Conservation (phyloP, 2,888 invertebrate species). For the Ecdyonurus torrentis region DNA sequence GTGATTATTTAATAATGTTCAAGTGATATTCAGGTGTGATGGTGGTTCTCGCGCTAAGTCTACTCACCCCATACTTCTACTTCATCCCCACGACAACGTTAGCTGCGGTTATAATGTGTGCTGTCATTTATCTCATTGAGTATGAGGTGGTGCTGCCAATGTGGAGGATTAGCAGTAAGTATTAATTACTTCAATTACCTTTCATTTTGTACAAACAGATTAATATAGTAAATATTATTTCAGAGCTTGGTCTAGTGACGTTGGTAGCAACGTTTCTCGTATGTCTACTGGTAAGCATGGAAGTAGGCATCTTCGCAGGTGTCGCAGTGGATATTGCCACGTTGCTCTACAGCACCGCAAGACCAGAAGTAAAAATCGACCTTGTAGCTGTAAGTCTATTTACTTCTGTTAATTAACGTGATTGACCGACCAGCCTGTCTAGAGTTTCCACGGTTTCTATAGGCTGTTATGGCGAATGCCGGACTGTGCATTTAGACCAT, state of each 20-base stretch:
- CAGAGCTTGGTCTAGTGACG: slow-evolving; percentile 40
- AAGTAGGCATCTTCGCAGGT: slow-evolving; percentile 46
- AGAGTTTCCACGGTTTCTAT: too few relatives aligned
- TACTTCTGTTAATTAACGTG: slow-evolving; percentile 21
- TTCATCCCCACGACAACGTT: slow-evolving; percentile 75
- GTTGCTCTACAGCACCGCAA: slow-evolving; percentile 34
- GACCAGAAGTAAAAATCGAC: slow-evolving; percentile 26
- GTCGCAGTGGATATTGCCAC: slow-evolving; percentile 32
- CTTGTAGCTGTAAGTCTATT: slow-evolving; percentile 16
- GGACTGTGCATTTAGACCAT: too few relatives aligned
- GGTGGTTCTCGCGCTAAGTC: slow-evolving; percentile 59
- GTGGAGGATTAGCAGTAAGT: slow-evolving; percentile 68
- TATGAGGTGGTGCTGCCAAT: slow-evolving; percentile 45
- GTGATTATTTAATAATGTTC: background rate
- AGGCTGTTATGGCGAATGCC: too few relatives aligned
- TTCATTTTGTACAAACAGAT: too few relatives aligned
- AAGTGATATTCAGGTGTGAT: slow-evolving; percentile 37
- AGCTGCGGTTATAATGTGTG: slow-evolving; percentile 74
- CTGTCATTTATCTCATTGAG: slow-evolving; percentile 74
- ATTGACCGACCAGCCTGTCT: too few relatives aligned
- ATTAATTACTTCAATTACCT: background rate
- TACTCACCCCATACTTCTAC: slow-evolving; percentile 64
- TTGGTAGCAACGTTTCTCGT: slow-evolving; percentile 36
- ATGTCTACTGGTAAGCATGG: slow-evolving; percentile 40
- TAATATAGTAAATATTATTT: too few relatives aligned